Percentiles rank a stretch among this genome's conserved stretches.
Conservation (phyloP, 2,113 vertebrate genomes). For the Lonchura striata region DNA sequence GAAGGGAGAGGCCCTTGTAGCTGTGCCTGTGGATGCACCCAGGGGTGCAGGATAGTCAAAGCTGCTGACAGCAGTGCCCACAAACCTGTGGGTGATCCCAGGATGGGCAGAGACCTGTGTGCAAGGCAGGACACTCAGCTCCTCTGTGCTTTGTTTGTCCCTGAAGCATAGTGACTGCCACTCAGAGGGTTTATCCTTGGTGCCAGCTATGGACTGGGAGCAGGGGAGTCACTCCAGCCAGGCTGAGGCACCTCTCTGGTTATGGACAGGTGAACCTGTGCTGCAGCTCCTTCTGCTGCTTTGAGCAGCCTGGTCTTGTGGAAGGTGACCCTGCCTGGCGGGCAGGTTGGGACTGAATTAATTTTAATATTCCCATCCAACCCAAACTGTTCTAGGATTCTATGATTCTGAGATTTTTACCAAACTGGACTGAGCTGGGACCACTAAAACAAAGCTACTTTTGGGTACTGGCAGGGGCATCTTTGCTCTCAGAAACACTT, state of each 20-base stretch:
- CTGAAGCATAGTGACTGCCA: neutral
- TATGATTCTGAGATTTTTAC: neutral
- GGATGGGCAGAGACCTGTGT: neutral
- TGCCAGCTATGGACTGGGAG: rapidly evolving
- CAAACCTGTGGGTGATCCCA: too few relatives aligned
- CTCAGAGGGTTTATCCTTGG: neutral
- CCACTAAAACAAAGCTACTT: neutral
- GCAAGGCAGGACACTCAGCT: neutral
- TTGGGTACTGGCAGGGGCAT: too few relatives aligned
- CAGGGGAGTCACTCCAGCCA: rapidly evolving
- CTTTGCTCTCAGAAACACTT: neutral
- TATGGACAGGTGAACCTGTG: neutral
- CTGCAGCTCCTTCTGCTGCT: neutral
- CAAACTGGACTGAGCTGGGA: neutral
- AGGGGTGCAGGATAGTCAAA: rapidly evolving
- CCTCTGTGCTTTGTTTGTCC: neutral
- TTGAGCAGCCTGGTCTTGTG: neutral
- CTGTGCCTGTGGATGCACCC: neutral
- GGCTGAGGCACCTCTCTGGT: neutral
- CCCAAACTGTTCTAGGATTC: neutral
- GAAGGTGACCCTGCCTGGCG: neutral
- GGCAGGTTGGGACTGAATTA: neutral
- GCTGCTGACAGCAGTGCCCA: too few relatives aligned
- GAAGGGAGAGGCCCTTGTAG: neutral
- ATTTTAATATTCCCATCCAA: neutral